Conservation (phyloP, 2,797 vertebrate species). For the Acanthiza pusilla region DNA sequence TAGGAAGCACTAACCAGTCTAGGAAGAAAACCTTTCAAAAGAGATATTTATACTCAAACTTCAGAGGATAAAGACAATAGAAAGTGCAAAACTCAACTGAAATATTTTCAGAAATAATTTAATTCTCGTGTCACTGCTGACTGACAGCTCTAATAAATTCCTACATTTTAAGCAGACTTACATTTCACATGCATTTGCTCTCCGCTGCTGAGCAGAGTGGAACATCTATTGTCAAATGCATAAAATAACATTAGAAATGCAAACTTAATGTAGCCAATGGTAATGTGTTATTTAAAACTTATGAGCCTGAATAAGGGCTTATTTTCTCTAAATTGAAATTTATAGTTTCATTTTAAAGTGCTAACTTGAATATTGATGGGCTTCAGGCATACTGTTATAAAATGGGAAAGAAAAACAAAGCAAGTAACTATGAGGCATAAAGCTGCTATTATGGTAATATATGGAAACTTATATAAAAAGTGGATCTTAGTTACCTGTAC, state of each 20-base stretch:
- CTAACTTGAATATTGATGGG: conserved; percentile 81
- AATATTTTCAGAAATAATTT: conserved; percentile 77
- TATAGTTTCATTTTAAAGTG: conserved; percentile 81
- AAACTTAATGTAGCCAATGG: conserved; percentile 76
- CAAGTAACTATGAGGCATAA: conserved; percentile 52
- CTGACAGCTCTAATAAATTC: conserved; percentile 82
- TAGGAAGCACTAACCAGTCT: not conserved
- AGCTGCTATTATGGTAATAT: conserved; percentile 71
- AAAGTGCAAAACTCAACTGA: conserved; percentile 66
- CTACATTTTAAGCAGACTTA: conserved; percentile 77
- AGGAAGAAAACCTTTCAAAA: conserved; percentile 33
- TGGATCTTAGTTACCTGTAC: conserved; percentile 27
- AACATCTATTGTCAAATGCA: conserved; percentile 79
- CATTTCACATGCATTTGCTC: conserved; percentile 75
- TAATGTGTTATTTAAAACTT: conserved; percentile 88
- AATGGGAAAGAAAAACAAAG: conserved; percentile 70
- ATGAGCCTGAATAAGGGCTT: conserved; percentile 80
- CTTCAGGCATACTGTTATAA: conserved; percentile 64
- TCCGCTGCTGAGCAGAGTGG: conserved; percentile 69
- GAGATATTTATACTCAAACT: conserved; percentile 48
- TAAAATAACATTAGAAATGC: conserved; percentile 80
- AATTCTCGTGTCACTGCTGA: conserved; percentile 71
- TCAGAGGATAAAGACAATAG: conserved; percentile 53
- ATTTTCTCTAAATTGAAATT: conserved; percentile 87
- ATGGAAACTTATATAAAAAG: conserved; percentile 32